phyloP scores from a whole-genome alignment of 2,113 vertebrate genomes.

The Pangasianodon hypophthalmus region DNA sequence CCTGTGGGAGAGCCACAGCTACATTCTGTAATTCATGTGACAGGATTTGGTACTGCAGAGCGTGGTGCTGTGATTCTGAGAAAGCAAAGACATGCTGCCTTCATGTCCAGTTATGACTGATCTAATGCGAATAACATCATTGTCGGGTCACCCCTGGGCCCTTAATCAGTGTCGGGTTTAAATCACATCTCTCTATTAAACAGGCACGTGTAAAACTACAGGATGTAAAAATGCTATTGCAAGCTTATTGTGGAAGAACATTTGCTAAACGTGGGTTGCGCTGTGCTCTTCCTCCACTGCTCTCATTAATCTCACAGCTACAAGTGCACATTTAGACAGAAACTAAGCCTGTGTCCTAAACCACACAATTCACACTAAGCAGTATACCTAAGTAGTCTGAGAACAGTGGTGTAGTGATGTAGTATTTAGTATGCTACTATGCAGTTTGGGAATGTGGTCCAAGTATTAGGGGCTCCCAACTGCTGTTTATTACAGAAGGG shows the following conservation, averaged over 20 bases:
- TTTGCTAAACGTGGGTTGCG: background rate
- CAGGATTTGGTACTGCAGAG: conserved; percentile 14
- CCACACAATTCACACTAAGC: background rate
- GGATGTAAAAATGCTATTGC: background rate
- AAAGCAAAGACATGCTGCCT: conserved; percentile 20
- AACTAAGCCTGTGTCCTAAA: background rate
- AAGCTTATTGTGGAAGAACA: background rate
- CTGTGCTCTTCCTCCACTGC: background rate
- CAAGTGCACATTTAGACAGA: background rate
- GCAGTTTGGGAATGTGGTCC: background rate
- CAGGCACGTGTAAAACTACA: background rate
- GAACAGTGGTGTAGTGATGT: background rate
- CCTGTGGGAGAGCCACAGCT: background rate
- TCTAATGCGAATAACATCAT: conserved; percentile 40
- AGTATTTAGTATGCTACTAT: background rate
- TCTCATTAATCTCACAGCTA: background rate
- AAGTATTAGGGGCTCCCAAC: background rate
- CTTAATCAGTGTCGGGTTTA: conserved; percentile 43
- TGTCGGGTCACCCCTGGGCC: conserved; percentile 22
- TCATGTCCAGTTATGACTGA: conserved; percentile 13
- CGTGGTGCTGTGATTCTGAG: conserved; percentile 27
- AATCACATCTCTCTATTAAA: background rate
- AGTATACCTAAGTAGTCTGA: background rate
- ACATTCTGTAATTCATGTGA: conserved; percentile 36
- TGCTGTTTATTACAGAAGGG: background rate